Conservation (phyloP, 2,797 vertebrate genomes). For the Enoplosus armatus region DNA sequence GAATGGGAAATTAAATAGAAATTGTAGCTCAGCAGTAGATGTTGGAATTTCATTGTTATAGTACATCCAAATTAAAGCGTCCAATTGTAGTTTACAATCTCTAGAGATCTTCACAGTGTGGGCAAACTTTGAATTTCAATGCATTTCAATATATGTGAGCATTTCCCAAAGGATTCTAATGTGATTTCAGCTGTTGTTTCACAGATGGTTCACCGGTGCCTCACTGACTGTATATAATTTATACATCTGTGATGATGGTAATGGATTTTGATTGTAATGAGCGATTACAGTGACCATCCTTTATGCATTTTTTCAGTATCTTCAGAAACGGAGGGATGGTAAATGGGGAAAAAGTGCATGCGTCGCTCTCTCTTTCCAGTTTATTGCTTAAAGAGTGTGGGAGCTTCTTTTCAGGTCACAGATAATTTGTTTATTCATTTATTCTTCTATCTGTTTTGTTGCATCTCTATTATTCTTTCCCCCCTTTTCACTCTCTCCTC, state of each 20-base stretch:
- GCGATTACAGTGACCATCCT: conserved; percentile 5
- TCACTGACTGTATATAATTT: conserved; percentile 17
- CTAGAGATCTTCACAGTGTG: not conserved
- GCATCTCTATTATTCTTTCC: conserved; percentile 12
- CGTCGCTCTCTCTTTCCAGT: not conserved
- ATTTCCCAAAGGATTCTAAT: conserved; percentile 5
- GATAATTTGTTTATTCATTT: conserved; percentile 47
- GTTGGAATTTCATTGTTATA: conserved; percentile 16
- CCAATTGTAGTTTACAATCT: not conserved
- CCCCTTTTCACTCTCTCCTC: not conserved
- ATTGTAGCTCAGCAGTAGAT: conserved; percentile 6
- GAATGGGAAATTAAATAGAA: conserved; percentile 22
- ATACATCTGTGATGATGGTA: conserved; percentile 18
- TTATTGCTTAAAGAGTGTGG: conserved; percentile 11
- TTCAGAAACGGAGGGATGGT: conserved; percentile 2
- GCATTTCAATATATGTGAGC: conserved; percentile 13
- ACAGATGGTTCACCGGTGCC: conserved; percentile 7
- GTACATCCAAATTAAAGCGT: not conserved
- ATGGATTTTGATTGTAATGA: conserved; percentile 27
- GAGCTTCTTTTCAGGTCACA: conserved; percentile 52
- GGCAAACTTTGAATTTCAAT: conserved; percentile 10
- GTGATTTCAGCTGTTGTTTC: conserved; percentile 4
- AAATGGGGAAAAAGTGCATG: conserved; percentile 10
- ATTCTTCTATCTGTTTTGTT: conserved; percentile 43
- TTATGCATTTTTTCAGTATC: conserved; percentile 13